Evolutionary conservation across 2,888 invertebrate species (phyloP).

Genomic region (Orthonychiurus folsomi): DNA sequence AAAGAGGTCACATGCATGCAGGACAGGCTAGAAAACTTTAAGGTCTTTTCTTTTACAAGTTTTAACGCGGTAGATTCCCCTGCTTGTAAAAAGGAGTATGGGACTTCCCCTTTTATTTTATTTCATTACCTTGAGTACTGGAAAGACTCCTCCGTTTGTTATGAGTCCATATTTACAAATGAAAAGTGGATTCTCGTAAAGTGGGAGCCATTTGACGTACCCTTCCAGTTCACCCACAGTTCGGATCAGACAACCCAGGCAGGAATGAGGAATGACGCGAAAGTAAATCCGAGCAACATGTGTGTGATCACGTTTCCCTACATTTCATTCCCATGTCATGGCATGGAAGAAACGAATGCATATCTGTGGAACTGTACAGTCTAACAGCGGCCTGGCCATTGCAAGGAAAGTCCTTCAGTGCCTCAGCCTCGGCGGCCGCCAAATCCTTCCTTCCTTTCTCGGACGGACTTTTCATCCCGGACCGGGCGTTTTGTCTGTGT

Average conservation of each 20-base stretch:
- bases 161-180: background rate
- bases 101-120: no score
- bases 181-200: background rate
- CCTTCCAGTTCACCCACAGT: no score
- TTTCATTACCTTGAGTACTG: background rate
- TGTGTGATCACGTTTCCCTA: conserved; percentile 32
- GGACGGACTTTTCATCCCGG: background rate
- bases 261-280: conserved; percentile 11
- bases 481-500: no score
- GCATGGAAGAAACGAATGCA: no score
- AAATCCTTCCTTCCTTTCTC: no score
- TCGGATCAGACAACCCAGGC: no score
- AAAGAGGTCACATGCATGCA: no score
- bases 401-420: background rate
- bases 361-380: background rate
- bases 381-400: background rate
- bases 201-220: background rate
- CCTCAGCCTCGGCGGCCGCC: no score
- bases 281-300: conserved; percentile 33
- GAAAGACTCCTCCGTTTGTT: background rate
- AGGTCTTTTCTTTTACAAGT: no score
- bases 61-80: no score
- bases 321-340: background rate
- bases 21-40: no score
- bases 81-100: no score